Conservation (phyloP, 1,140 invertebrate genomes). For the Drosophila willistoni region DNA sequence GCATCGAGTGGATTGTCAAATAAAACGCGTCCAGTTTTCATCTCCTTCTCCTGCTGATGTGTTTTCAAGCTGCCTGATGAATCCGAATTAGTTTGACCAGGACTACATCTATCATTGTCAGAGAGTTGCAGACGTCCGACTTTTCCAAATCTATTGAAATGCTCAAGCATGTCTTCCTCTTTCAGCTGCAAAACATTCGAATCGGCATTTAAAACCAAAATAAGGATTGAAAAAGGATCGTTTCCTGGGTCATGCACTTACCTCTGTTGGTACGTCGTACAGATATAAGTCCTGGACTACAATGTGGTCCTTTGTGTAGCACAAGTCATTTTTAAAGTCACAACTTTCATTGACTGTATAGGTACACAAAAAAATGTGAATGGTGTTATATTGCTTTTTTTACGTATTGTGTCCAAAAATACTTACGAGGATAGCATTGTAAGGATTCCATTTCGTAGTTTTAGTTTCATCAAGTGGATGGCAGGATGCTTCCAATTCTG, state of each 20-base stretch:
- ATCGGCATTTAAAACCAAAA: no score
- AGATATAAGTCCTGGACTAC: constrained; percentile 50
- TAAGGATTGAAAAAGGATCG: neutral
- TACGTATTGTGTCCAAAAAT: neutral
- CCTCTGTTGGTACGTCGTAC: constrained; percentile 32
- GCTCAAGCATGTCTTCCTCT: neutral
- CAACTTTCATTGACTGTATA: constrained; percentile 26
- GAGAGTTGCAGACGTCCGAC: constrained; percentile 29
- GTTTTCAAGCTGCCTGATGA: no score
- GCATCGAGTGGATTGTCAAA: constrained; percentile 45
- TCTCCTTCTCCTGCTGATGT: neutral
- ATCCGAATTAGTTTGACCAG: neutral
- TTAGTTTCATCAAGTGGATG: no score
- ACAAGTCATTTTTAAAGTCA: constrained; percentile 40
- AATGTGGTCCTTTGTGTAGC: constrained; percentile 68
- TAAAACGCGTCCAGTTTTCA: constrained; percentile 33
- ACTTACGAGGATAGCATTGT: no score
- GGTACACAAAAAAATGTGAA: no score
- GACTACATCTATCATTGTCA: no score
- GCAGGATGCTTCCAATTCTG: no score
- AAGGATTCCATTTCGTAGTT: no score
- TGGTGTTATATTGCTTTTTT: no score
- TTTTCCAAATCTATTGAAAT: constrained; percentile 48
- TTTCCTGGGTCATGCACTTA: constrained; percentile 12
- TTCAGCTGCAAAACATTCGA: constrained; percentile 6